These are phyloP conservation scores for Craniophora ligustri DNA, from an alignment of 2,888 invertebrate genomes.

Conservation along the genomic window DNA sequence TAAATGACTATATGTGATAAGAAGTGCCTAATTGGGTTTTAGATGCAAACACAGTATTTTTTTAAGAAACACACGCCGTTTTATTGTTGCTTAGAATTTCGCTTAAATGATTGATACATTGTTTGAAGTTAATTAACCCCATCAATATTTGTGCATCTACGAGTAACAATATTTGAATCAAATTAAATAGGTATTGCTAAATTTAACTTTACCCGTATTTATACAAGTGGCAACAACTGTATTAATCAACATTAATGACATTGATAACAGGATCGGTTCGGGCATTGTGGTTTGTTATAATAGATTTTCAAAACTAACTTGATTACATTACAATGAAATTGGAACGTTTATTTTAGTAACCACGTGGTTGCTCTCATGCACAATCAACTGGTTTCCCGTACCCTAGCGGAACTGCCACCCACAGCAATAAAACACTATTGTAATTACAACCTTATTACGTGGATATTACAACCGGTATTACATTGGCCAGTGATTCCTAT, in stretches of 20 bases:
- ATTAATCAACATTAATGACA: background rate
- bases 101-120: too few relatives aligned
- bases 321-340: constrained; percentile 50
- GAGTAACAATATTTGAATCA: too few relatives aligned
- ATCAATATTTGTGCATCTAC: too few relatives aligned
- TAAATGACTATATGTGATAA: too few relatives aligned
- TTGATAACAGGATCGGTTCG: constrained; percentile 2
- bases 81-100: too few relatives aligned
- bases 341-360: constrained; percentile 47
- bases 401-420: constrained; percentile 23
- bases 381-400: constrained; percentile 58
- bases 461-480: constrained; percentile 40
- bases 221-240: background rate
- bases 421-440: constrained; percentile 13
- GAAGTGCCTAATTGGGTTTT: too few relatives aligned
- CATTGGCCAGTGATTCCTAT: constrained; percentile 6
- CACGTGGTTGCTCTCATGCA: constrained; percentile 57
- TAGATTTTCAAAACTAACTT: background rate
- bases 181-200: too few relatives aligned
- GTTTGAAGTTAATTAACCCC: too few relatives aligned
- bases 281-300: background rate
- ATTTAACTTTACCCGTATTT: background rate
- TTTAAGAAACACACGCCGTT: too few relatives aligned
- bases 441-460: constrained; percentile 56
- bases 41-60: too few relatives aligned